Conservation (phyloP, 2,797 vertebrate genomes). For the Macrochelys suwanniensis region DNA sequence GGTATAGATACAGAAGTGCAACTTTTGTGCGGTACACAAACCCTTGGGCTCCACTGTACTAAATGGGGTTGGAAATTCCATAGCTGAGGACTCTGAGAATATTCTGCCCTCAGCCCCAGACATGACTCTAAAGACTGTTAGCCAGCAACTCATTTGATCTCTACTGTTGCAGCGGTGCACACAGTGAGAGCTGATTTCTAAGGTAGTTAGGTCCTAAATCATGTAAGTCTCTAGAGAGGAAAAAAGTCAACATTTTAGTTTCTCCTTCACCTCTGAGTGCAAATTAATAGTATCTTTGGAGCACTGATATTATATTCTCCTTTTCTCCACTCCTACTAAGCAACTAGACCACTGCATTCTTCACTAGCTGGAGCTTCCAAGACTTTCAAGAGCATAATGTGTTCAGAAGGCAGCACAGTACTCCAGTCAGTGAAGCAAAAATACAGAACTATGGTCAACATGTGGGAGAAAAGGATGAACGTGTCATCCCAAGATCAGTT, state of each 20-base stretch:
- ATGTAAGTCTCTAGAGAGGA: background rate
- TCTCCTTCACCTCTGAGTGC: no score
- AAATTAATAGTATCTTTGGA: background rate
- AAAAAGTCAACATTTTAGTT: background rate
- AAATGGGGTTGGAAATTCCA: background rate
- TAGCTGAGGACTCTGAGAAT: background rate
- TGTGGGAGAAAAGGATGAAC: constrained; percentile 51
- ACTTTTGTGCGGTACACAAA: background rate
- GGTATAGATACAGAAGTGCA: background rate
- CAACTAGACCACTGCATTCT: constrained; percentile 55
- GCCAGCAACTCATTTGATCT: background rate
- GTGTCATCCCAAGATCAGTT: background rate
- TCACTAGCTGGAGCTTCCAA: constrained; percentile 70
- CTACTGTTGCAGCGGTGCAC: background rate
- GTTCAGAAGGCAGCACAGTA: constrained; percentile 68
- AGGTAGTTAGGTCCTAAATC: constrained; percentile 30
- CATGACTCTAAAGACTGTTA: background rate
- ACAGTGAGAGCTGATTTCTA: background rate
- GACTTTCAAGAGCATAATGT: constrained; percentile 68
- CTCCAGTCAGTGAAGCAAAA: constrained; percentile 71
- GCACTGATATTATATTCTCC: background rate
- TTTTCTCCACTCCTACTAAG: constrained; percentile 6
- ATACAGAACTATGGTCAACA: constrained; percentile 59
- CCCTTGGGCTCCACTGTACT: background rate
- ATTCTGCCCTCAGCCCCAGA: background rate